Conservation (phyloP, 2,113 vertebrate species). For the Indicator indicator region DNA sequence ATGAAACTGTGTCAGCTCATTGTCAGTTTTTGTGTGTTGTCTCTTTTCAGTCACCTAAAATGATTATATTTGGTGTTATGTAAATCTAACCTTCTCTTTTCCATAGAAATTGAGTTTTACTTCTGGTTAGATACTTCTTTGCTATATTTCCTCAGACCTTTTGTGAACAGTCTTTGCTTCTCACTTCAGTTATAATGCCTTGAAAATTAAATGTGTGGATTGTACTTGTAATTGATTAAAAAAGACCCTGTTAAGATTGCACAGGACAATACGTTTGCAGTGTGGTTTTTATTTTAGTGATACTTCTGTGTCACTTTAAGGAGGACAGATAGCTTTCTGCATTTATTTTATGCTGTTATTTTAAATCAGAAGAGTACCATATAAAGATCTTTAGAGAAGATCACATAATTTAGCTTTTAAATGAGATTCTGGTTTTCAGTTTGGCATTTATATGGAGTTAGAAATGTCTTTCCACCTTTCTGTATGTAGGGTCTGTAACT, state of each 20-base stretch:
- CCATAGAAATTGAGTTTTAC: not conserved
- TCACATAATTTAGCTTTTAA: not conserved
- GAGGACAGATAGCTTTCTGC: not conserved
- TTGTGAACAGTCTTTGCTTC: not conserved
- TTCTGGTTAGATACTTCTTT: not conserved
- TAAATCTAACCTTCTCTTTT: not conserved
- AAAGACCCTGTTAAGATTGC: not conserved
- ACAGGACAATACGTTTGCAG: not conserved
- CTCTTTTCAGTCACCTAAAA: not conserved
- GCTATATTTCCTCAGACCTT: not conserved
- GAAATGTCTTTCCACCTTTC: not conserved
- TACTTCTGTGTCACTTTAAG: not conserved
- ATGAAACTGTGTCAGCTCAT: not conserved
- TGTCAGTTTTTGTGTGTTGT: not conserved
- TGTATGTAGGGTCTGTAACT: not conserved
- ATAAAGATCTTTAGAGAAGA: not conserved
- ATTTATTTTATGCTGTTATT: not conserved
- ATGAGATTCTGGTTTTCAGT: not conserved
- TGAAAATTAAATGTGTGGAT: not conserved
- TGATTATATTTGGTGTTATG: not conserved
- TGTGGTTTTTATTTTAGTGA: not conserved
- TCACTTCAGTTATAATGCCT: not conserved
- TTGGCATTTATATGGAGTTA: not conserved
- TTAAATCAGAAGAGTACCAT: not conserved
- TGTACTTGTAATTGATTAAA: not conserved